Conservation (phyloP, 2,113 vertebrate species). For the Sigmodon hispidus region DNA sequence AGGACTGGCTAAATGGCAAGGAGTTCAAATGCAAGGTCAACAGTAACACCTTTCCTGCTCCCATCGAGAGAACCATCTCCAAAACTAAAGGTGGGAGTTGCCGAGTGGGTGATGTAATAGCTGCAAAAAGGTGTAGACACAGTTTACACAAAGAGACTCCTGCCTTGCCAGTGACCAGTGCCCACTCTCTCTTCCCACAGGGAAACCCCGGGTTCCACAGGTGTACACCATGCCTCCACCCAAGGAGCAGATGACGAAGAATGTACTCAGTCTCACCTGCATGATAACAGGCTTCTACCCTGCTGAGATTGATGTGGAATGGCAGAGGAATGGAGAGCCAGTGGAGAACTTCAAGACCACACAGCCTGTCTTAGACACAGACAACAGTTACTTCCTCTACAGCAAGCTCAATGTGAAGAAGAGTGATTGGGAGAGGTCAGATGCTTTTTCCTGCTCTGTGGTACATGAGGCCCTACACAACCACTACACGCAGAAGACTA, state of each 20-base stretch:
- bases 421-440: rapidly evolving
- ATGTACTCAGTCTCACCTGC: not conserved
- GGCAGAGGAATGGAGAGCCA: not conserved
- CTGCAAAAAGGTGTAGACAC: rapidly evolving
- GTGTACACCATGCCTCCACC: not conserved
- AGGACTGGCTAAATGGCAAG: slow-evolving; percentile 72
- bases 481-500: not conserved
- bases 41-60: not conserved
- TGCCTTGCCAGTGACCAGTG: not conserved
- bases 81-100: not conserved
- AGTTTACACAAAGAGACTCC: not conserved
- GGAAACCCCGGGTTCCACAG: rapidly evolving
- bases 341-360: not conserved
- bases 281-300: not conserved
- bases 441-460: rapidly evolving
- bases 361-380: rapidly evolving
- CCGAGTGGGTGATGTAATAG: too few species aligned
- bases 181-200: slow-evolving; percentile 20
- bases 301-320: rapidly evolving
- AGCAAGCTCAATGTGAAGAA: slow-evolving; percentile 57
- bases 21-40: slow-evolving; percentile 70
- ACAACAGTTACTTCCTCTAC: slow-evolving; percentile 19
- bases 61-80: slow-evolving; percentile 17
- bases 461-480: slow-evolving; percentile 69
- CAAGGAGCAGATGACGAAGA: rapidly evolving